These are phyloP conservation scores for Sebastes diploproa DNA, from an alignment of 2,797 vertebrate species.

Conservation along the genomic window DNA sequence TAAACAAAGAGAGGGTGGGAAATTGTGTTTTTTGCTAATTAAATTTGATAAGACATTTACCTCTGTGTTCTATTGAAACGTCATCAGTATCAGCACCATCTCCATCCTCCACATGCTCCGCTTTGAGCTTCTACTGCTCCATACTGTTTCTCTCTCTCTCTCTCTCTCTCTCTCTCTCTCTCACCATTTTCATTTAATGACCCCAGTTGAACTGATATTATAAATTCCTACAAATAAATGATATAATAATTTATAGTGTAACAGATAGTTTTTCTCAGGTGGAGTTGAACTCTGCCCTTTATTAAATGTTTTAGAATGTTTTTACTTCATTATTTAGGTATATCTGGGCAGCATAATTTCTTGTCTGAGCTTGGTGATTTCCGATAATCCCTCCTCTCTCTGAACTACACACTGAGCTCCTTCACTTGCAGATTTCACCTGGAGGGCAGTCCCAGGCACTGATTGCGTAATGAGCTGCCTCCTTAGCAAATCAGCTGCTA, in stretches of 20 bases:
- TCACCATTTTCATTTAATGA: neutral
- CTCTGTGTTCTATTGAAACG: neutral
- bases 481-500: conserved; percentile 46
- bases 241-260: neutral
- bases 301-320: neutral
- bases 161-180: neutral
- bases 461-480: conserved; percentile 52
- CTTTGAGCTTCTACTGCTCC: neutral
- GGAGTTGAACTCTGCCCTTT: neutral
- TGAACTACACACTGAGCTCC: conserved; percentile 14
- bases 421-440: conserved; percentile 42
- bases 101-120: conserved; percentile 5
- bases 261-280: neutral
- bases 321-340: neutral
- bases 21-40: neutral
- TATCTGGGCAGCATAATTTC: neutral
- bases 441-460: conserved; percentile 30
- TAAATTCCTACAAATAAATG: neutral
- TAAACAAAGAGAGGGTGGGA: neutral
- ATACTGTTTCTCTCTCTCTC: neutral
- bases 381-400: neutral
- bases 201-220: neutral
- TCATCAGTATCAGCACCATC: neutral
- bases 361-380: neutral
- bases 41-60: neutral